Evolutionary conservation across 2,113 vertebrate genomes (phyloP), one percentile per base, ranked within the genome.

Genomic region (Anarrhichthys ocellatus): DNA sequence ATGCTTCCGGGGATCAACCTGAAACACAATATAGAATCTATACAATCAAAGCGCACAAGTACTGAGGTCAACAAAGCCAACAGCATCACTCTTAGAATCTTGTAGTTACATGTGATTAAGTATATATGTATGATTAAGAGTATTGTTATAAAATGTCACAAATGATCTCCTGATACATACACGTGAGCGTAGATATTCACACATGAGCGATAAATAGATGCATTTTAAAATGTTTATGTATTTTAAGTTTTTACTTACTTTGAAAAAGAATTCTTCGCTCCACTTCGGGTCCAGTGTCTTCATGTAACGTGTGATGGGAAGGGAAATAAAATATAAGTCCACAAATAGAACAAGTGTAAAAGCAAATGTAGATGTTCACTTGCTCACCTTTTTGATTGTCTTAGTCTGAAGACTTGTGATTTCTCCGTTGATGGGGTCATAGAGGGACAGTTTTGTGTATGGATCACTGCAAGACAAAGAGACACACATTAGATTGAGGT

Each of bases 261-360:
- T 94, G 89, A 99, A 98, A 68, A 96, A 94, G 87, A 99, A 96
- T 89, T 99, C 97, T 91, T 99, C 98, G 20, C 98, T 97, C 98
- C 98, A 99, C 81, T 98, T 99, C 62, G 98, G 98, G 92, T 98
- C 96, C 93, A 99, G 92, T 17, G 96, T 97, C 98, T 99, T 81
- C 5, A 34, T 40, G 59, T 80, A 58, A 72, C 17, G 82, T 22
- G 17, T 76, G n/a, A 78, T 24, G 4, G 32, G 15, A 83, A 66
- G 63, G 17, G 58, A 67, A 79, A 65, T 29, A 46, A 65, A 84
- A 82, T 14, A 76, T 9, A 8, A 61, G 52, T 56, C 36, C 18
- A 68, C 3, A 36, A 56, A 40, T 14, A 73, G 72, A 73, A 40
- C 0, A 75, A 18, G 5, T 10, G 2, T 2, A 34, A 52, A 11